Evolutionary conservation across 2,888 invertebrate genomes (phyloP), one percentile per base, ranked within the genome.

Genomic region (Chromoteleia sp.): DNA sequence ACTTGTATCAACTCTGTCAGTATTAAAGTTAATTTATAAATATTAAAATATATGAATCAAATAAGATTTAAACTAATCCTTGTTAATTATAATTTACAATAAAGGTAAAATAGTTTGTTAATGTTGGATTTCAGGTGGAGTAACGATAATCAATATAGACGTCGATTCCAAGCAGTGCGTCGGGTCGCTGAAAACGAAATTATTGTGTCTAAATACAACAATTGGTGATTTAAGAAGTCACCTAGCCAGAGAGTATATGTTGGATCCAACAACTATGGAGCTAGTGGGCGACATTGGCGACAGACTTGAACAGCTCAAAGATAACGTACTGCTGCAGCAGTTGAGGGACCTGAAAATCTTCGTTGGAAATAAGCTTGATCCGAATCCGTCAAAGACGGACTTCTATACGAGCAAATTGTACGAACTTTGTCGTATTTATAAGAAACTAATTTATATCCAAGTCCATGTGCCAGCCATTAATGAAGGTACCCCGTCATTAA

Each of bases 381-480:
- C 73, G 1, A 73, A 45, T 12, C 73, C 73, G 6, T 30, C 25
- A 10, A 54, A 45, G 14, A 73, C 50, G 3, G 21, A 63, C 5
- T 73, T 73, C n/a, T 36, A 43, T 12, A 25, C 5, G 3, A 63
- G 63, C 36, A 63, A 52, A 12, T 12, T 73, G 8, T 36, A 30
- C 19, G 17, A 43, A 30, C 25, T 73, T 10, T 73, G 73, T 25
- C 43, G 29, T 36, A 48, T 29, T 43, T 73, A 61, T 21, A 50
- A 52, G 0, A 73, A 73, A 10, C 61, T 73, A 2, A 21, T 52
- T 52, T 73, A 61, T 19, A 17, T 73, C 12, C 12, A 73, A 61
- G 25, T 73, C 4, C 30, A 7, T 2, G 43, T 52, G 61, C 59
- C 56, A 70, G 30, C 2, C 6, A 30, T 43, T 30, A 14, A 54